Conservation (phyloP, 2,888 invertebrate genomes). For the Erebia aethiops region DNA sequence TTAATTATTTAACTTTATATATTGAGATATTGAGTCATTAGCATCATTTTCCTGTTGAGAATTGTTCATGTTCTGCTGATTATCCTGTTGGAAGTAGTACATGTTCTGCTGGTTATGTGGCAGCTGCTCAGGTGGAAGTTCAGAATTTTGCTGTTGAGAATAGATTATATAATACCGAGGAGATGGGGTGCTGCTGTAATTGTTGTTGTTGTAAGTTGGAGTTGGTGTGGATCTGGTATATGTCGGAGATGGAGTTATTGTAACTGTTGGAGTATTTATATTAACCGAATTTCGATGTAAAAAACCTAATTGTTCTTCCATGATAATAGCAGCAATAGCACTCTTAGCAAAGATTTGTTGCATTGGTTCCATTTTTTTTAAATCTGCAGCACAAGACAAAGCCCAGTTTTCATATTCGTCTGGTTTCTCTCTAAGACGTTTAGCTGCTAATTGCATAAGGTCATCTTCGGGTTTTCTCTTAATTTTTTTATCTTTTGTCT, state of each 20-base stretch:
- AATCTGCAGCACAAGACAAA: slow-evolving; percentile 65
- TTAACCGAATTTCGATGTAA: slow-evolving; percentile 43
- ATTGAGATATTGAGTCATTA: slow-evolving; percentile 2
- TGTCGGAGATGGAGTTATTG: slow-evolving; percentile 37
- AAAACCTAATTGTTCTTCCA: slow-evolving; percentile 69
- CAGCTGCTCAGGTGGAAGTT: slow-evolving; percentile 35
- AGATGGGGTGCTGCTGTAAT: slow-evolving; percentile 39
- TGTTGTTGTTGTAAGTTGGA: too few species aligned
- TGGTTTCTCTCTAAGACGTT: slow-evolving; percentile 24
- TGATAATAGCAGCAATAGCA: slow-evolving; percentile 66
- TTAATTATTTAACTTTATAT: slow-evolving; percentile 32
- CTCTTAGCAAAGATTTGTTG: slow-evolving; percentile 73
- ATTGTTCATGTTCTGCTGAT: slow-evolving; percentile 29
- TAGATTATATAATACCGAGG: slow-evolving; percentile 37
- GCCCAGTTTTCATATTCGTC: slow-evolving; percentile 55
- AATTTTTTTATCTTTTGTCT: slow-evolving; percentile 11
- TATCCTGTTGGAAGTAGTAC: slow-evolving; percentile 36
- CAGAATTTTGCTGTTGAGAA: slow-evolving; percentile 37
- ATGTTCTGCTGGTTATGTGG: slow-evolving; percentile 37
- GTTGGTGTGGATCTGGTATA: slow-evolving; percentile 36
- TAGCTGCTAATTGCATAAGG: slow-evolving; percentile 26
- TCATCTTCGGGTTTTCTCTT: slow-evolving; percentile 25
- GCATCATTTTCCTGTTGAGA: slow-evolving; percentile 28
- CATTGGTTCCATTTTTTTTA: slow-evolving; percentile 64
- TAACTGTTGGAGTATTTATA: slow-evolving; percentile 33